A percentile compares a stretch with the other conserved stretches of the same genome.
phyloP scores from a whole-genome alignment of 2,888 invertebrate genomes.

The Pristionchus maxplancki region DNA sequence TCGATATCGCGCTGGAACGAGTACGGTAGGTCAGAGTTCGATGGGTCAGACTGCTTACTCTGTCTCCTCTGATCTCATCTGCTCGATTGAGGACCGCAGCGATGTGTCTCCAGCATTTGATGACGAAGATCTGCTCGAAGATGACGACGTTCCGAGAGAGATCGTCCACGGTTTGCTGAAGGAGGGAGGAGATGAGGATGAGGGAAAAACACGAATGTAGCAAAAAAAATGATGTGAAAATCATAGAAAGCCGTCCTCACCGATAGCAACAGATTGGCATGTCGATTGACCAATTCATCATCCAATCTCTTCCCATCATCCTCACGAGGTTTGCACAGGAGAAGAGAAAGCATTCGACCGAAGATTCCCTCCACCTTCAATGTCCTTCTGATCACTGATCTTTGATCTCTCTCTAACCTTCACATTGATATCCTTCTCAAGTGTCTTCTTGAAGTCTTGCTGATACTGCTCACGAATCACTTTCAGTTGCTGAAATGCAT shows the following conservation, averaged over 20 bases:
- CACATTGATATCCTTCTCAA: conserved; percentile 73
- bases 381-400: background rate
- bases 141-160: conserved; percentile 70
- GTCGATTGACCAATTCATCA: conserved; percentile 65
- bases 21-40: conserved; percentile 11
- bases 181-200: background rate
- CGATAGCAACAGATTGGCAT: conserved; percentile 57
- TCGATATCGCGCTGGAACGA: conserved; percentile 65
- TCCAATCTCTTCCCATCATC: conserved; percentile 66
- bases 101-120: conserved; percentile 72
- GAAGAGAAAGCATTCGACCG: conserved; percentile 71
- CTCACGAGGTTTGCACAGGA: conserved; percentile 67
- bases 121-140: conserved; percentile 73
- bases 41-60: conserved; percentile 12
- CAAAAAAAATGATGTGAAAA: background rate
- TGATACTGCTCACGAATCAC: conserved; percentile 75
- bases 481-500: conserved; percentile 71
- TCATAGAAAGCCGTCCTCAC: conserved; percentile 31
- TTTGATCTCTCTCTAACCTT: conserved; percentile 59
- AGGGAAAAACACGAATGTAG: background rate
- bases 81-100: conserved; percentile 70
- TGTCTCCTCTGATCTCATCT: conserved; percentile 41
- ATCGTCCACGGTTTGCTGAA: conserved; percentile 67
- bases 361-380: conserved; percentile 73
- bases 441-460: conserved; percentile 68